Conservation (phyloP, 2,888 invertebrate genomes). For the Nomada fabriciana region DNA sequence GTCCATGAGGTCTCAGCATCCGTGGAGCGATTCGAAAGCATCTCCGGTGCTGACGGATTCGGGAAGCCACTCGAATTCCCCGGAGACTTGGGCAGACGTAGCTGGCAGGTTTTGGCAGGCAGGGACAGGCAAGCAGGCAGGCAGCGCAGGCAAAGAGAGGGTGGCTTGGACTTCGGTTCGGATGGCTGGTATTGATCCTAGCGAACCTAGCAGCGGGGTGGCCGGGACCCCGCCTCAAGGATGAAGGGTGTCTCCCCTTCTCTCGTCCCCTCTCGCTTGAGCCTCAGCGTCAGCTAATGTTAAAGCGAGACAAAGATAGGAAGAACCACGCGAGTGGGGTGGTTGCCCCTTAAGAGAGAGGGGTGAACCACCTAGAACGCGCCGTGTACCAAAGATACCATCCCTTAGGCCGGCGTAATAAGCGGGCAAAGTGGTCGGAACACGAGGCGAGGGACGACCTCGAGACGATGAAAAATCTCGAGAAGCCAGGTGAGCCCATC, state of each 20-base stretch:
- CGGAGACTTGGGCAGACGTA: constrained; percentile 60
- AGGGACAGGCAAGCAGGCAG: constrained; percentile 68
- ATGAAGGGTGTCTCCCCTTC: constrained; percentile 74
- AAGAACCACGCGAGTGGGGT: constrained; percentile 74
- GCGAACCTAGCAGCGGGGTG: constrained; percentile 81
- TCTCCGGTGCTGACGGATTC: constrained; percentile 33
- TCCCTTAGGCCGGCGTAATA: constrained; percentile 70
- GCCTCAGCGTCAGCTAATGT: constrained; percentile 44
- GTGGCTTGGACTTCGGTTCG: constrained; percentile 81
- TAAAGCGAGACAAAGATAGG: constrained; percentile 58
- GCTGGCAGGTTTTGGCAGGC: constrained; percentile 70
- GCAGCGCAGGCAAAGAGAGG: constrained; percentile 77
- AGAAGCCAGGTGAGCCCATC: constrained; percentile 46
- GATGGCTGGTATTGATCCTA: constrained; percentile 83
- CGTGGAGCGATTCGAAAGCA: constrained; percentile 27
- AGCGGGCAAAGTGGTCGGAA: constrained; percentile 54
- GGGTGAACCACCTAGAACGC: constrained; percentile 74
- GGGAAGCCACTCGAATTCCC: constrained; percentile 52
- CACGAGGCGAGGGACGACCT: constrained; percentile 37
- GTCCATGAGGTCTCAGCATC: constrained; percentile 12
- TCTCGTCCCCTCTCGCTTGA: constrained; percentile 61
- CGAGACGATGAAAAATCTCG: constrained; percentile 38
- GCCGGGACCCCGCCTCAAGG: constrained; percentile 76
- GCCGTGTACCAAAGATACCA: constrained; percentile 78
- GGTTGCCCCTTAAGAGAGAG: constrained; percentile 73